phyloP scores from a whole-genome alignment of 2,113 vertebrate species.

The Glareola pratincola region DNA sequence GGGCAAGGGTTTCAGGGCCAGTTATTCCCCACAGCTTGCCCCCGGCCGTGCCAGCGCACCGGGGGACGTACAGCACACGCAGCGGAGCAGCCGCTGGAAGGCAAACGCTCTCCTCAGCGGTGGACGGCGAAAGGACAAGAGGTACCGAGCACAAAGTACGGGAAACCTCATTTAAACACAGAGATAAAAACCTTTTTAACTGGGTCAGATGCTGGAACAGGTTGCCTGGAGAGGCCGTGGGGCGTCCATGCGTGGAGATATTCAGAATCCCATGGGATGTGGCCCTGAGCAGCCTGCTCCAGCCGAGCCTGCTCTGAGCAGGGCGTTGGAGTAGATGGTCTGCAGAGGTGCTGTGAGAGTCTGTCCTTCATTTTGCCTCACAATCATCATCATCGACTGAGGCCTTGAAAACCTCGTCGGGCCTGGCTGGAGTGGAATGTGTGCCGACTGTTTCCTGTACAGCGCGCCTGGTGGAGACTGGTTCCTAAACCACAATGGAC shows the following conservation, averaged over 20 bases:
- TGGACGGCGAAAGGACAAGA: not conserved
- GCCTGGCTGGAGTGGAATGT: too few species aligned
- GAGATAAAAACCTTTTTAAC: not conserved
- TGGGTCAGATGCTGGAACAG: not conserved
- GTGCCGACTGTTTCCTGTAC: too few species aligned
- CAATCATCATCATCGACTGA: too few species aligned
- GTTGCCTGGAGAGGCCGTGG: not conserved
- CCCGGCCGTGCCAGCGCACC: not conserved
- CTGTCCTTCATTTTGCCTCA: too few species aligned
- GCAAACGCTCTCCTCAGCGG: not conserved
- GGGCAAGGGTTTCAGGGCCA: not conserved
- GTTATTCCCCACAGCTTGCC: not conserved
- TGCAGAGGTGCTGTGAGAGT: too few species aligned
- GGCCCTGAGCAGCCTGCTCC: not conserved
- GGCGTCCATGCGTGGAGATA: not conserved
- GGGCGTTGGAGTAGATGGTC: not conserved
- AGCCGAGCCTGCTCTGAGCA: not conserved
- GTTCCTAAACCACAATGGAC: too few species aligned
- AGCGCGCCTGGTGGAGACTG: too few species aligned
- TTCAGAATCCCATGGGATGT: not conserved
- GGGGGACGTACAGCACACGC: accelerated
- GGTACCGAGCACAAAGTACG: not conserved
- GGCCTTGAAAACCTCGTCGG: too few species aligned
- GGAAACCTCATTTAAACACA: not conserved
- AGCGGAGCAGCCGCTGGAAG: not conserved